Percentiles rank a stretch among this genome's conserved stretches.
Conservation (phyloP, 1,140 invertebrate genomes). For the Penaeus indicus region DNA sequence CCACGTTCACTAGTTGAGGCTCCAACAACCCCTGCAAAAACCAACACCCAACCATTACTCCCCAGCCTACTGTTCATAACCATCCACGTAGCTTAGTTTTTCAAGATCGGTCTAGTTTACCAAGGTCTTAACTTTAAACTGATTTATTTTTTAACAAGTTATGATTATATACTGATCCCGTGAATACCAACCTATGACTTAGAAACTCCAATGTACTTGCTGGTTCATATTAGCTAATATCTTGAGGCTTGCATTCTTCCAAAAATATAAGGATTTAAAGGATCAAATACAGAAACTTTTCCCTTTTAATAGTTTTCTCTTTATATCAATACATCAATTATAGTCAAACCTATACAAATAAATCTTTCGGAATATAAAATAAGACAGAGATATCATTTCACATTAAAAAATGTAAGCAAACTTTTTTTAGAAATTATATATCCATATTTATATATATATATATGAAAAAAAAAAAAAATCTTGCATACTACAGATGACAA, state of each 20-base stretch:
- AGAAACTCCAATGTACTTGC: too few relatives aligned
- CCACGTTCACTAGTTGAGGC: constrained; percentile 8
- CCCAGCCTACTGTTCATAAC: too few relatives aligned
- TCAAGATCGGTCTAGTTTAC: not conserved
- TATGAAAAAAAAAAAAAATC: too few relatives aligned
- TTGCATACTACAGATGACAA: too few relatives aligned
- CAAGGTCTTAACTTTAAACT: not conserved
- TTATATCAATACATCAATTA: too few relatives aligned
- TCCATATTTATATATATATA: not conserved
- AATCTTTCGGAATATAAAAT: constrained; percentile 43
- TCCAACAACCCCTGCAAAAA: constrained; percentile 54
- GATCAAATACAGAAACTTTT: too few relatives aligned
- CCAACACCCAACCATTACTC: constrained; percentile 56
- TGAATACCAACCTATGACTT: too few relatives aligned
- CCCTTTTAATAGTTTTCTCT: too few relatives aligned
- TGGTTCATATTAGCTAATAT: too few relatives aligned
- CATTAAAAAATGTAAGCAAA: not conserved
- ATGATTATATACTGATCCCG: too few relatives aligned
- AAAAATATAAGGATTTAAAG: not conserved
- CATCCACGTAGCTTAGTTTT: not conserved
- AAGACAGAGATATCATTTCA: not conserved
- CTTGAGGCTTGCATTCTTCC: not conserved
- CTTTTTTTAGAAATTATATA: not conserved
- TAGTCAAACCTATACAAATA: constrained; percentile 15
- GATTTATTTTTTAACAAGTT: too few relatives aligned